Percentiles rank a stretch among this genome's conserved stretches.
These are phyloP conservation scores for Calidris pygmaea DNA, from an alignment of 2,113 vertebrate species.

Conservation along the genomic window DNA sequence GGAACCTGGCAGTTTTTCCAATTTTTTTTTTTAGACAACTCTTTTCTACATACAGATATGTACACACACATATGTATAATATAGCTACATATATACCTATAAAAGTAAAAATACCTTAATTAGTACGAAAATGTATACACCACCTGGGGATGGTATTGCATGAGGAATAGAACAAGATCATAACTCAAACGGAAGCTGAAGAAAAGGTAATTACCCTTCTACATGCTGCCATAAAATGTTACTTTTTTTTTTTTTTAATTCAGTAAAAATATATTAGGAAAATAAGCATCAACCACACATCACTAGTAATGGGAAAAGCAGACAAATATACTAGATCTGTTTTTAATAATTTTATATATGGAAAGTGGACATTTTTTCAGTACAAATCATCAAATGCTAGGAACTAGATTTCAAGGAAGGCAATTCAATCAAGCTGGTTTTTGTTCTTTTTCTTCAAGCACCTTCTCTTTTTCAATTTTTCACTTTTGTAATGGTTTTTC, in stretches of 20 bases:
- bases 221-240: neutral
- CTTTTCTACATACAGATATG: neutral
- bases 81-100: neutral
- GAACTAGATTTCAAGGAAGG: neutral
- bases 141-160: neutral
- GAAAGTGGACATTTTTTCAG: neutral
- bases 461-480: neutral
- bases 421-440: neutral
- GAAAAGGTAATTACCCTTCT: neutral
- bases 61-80: neutral
- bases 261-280: neutral
- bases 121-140: neutral
- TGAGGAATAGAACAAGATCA: neutral
- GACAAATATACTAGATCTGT: neutral
- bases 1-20: neutral
- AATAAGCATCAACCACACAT: neutral
- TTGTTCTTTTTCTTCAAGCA: neutral
- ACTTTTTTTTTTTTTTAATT: neutral
- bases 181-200: neutral
- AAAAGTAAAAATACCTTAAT: neutral
- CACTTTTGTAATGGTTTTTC: neutral
- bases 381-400: neutral
- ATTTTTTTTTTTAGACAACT: neutral
- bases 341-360: neutral
- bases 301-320: neutral